phyloP scores from a whole-genome alignment of 2,888 invertebrate species.

The Trachelus troglodyta region DNA sequence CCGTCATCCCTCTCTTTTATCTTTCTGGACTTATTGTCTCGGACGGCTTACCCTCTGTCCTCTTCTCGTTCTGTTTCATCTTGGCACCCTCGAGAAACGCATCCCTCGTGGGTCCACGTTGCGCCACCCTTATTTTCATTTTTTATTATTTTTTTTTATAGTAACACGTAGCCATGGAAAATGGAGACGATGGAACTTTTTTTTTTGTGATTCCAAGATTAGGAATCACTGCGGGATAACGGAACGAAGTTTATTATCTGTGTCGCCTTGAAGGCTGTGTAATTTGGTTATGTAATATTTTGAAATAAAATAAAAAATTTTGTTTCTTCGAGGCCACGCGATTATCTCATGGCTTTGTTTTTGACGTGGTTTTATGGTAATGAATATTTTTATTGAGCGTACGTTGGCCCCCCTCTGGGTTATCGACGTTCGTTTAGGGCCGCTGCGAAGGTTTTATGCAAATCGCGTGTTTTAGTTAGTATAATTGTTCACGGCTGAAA shows the following conservation, averaged over 20 bases:
- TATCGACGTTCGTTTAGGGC: not conserved
- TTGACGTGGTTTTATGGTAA: not conserved
- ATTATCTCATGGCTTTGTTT: not conserved
- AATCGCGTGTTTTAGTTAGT: not conserved
- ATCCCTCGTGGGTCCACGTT: not conserved
- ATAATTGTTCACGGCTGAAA: not conserved
- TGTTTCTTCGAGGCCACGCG: not conserved
- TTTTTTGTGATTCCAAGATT: not conserved
- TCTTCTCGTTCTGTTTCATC: not conserved
- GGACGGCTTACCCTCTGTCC: not conserved
- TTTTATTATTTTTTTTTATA: not conserved
- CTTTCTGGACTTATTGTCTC: constrained; percentile 40
- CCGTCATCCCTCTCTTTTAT: constrained; percentile 24
- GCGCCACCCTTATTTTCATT: not conserved
- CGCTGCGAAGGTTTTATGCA: not conserved
- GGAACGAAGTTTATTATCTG: not conserved
- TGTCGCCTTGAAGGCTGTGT: not conserved
- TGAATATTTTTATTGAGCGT: not conserved
- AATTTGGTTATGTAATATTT: not conserved
- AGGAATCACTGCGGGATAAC: not conserved
- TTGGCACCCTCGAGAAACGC: constrained; percentile 12
- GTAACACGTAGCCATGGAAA: constrained; percentile 23
- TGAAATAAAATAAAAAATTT: no score
- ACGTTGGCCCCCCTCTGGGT: not conserved
- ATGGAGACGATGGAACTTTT: constrained; percentile 19